Evolutionary conservation across 2,797 vertebrate genomes (phyloP), one percentile per base, ranked within the genome.

Genomic region (Takifugu ocellatus): DNA sequence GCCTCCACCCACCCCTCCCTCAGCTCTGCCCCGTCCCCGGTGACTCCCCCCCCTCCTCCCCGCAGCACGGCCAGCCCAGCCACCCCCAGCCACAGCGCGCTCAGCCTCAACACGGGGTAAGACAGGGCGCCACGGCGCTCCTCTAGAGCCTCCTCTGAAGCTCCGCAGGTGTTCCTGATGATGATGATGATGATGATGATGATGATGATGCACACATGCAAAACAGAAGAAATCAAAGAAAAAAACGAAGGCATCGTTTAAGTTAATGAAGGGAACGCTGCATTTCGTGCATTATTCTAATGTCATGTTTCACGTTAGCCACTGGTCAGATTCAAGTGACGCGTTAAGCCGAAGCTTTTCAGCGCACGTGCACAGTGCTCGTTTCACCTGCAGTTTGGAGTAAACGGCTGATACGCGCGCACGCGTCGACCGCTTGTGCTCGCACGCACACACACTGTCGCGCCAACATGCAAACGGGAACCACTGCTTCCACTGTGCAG

Each of bases 91-190:
- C 94, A 96, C 87, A 90, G 92, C 60, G 87, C 94, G 78, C 91
- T 95, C 65, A 92, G 89, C 88, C 88, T 96, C 67, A 94, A 91
- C 89, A 87, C 95, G 68, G 92, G 94, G 94, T 96, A 89, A 94
- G 93, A 81, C 43, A 26, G 0, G 4, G 11, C 12, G 11, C 10
- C 12, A 14, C 36, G 11, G 12, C 10, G 8, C 33, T 33, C 11
- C 33, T 21, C 21, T 21, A 21, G 21, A 21, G 21, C 21, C 21
- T 21, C 21, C 21, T 1, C 21, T 17, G 1, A 17, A 21, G 21
- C 21, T 21, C 21, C 21, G 21, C 21, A 21, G 21, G 21, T 21
- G 21, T 21, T 21, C 21, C 21, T 21, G 21, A 21, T 21, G 21
- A 21, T 21, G 21, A 21, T 21, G 21, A 21, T 21, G 21, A 21